Conservation (phyloP, 2,888 invertebrate genomes). For the Agrypnus murinus region DNA sequence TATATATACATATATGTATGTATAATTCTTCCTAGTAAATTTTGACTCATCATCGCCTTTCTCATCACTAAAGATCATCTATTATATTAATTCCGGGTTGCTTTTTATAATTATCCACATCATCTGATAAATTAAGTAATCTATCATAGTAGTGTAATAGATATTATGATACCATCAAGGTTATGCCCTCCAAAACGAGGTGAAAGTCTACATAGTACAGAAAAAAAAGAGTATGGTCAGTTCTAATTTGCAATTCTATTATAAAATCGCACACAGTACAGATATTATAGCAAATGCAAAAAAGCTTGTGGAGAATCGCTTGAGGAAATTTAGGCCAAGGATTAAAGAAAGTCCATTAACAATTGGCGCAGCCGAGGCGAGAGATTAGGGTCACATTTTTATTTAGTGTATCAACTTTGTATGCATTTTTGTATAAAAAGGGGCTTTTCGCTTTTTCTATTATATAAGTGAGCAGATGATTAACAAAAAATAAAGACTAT, state of each 20-base stretch:
- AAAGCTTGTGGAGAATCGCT: conserved; percentile 33
- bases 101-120: neutral
- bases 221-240: neutral
- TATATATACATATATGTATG: too few relatives aligned
- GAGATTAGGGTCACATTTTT: conserved; percentile 22
- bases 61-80: neutral
- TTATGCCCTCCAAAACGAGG: conserved; percentile 5
- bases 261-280: neutral
- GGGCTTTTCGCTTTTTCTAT: too few relatives aligned
- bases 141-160: neutral
- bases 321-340: conserved; percentile 41
- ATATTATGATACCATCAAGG: too few relatives aligned
- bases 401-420: too few relatives aligned
- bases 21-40: neutral
- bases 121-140: conserved; percentile 1
- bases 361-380: conserved; percentile 13
- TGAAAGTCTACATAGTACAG: neutral
- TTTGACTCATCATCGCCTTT: conserved; percentile 3
- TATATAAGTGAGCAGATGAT: too few relatives aligned
- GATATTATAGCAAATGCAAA: neutral
- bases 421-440: too few relatives aligned
- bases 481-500: too few relatives aligned
- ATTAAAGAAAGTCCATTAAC: conserved; percentile 41
- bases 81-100: neutral
- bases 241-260: conserved; percentile 12